Percentiles rank a stretch among this genome's conserved stretches.
Evolutionary conservation across 2,888 invertebrate species (phyloP).

Genomic region (Apomyelois bistriatella): DNA sequence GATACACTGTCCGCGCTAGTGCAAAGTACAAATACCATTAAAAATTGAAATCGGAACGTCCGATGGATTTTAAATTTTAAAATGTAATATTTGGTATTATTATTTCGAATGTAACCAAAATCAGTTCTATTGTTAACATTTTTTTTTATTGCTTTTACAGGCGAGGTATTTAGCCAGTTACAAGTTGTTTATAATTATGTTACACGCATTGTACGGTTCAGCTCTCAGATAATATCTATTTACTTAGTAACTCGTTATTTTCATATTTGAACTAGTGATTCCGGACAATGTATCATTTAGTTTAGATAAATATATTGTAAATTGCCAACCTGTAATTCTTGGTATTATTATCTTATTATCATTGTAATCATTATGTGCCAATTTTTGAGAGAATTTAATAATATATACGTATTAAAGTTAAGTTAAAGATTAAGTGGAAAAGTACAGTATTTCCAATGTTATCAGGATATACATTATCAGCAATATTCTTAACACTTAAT

Average conservation of each 20-base stretch:
- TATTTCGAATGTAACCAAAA: no score
- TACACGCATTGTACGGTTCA: no score
- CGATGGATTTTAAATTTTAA: no score
- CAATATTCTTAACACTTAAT: constrained; percentile 35
- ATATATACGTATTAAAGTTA: constrained; percentile 33
- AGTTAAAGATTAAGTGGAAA: constrained; percentile 35
- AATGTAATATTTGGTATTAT: no score
- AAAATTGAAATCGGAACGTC: no score
- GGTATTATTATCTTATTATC: constrained; percentile 22
- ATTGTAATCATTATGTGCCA: constrained; percentile 52
- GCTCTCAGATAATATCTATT: no score
- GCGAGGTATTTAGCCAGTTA: no score
- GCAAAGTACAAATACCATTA: no score
- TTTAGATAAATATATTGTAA: constrained; percentile 6
- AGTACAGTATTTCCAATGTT: constrained; percentile 52
- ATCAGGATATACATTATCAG: constrained; percentile 45
- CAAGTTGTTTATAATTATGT: no score
- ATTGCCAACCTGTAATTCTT: constrained; percentile 19
- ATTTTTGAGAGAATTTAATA: constrained; percentile 69
- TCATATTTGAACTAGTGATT: not conserved
- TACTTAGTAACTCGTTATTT: no score
- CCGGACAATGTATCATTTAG: not conserved
- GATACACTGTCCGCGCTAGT: not conserved
- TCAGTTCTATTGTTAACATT: no score
- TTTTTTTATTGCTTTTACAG: no score